Evolutionary conservation across 2,797 vertebrate species (phyloP).

Genomic region (Neosilurus mollespiculum): DNA sequence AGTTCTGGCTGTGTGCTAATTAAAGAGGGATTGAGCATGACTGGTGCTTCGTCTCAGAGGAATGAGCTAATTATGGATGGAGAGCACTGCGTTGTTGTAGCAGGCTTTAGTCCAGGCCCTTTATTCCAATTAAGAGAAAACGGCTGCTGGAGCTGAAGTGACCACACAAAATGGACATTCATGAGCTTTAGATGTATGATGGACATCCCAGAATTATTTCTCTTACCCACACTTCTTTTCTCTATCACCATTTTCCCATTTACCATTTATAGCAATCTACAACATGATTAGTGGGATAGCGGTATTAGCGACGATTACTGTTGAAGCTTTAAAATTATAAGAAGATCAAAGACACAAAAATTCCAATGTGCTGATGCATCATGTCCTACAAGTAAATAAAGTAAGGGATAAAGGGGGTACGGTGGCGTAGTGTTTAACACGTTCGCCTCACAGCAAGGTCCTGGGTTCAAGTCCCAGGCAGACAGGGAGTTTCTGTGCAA

Average conservation of each 20-base stretch:
- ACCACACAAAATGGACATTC: slow-evolving; percentile 12
- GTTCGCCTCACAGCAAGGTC: no score
- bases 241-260: not conserved
- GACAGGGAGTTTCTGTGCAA: no score
- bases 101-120: slow-evolving; percentile 15
- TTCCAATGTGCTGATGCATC: no score
- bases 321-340: no score
- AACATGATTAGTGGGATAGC: not conserved
- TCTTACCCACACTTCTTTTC: not conserved
- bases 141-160: not conserved
- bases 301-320: not conserved
- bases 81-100: slow-evolving; percentile 7
- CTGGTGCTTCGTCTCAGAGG: slow-evolving; percentile 43
- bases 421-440: no score
- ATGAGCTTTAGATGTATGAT: not conserved
- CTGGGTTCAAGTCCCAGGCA: no score
- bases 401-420: no score
- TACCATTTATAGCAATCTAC: not conserved
- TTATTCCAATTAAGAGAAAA: slow-evolving; percentile 23
- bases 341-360: no score
- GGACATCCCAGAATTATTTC: not conserved
- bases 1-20: slow-evolving; percentile 47
- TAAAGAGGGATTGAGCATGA: slow-evolving; percentile 51
- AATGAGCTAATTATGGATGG: slow-evolving; percentile 49
- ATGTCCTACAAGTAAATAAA: no score